A percentile compares a stretch with the other conserved stretches of the same genome.
Evolutionary conservation across 2,888 invertebrate genomes (phyloP).

Genomic region (Petrolisthes cinctipes): DNA sequence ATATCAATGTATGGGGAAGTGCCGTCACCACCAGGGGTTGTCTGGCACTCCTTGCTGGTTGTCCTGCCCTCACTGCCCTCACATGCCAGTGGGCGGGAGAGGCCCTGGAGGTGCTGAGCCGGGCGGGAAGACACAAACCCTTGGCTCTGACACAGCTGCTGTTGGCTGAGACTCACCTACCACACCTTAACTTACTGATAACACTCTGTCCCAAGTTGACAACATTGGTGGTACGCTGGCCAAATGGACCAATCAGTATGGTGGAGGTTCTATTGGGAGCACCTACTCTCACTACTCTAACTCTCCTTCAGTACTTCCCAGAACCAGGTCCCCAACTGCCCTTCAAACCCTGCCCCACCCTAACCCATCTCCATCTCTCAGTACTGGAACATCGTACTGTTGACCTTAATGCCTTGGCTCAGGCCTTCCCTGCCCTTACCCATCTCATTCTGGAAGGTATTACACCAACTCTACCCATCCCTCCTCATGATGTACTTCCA

Average conservation of each 20-base stretch:
- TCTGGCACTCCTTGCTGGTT: constrained; percentile 33
- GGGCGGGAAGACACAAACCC: constrained; percentile 20
- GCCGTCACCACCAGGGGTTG: constrained; percentile 54
- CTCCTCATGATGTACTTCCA: background rate
- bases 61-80: constrained; percentile 33
- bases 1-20: constrained; percentile 51
- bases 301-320: constrained; percentile 45
- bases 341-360: constrained; percentile 8
- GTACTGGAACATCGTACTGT: constrained; percentile 41
- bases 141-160: constrained; percentile 46
- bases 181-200: constrained; percentile 25
- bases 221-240: constrained; percentile 46
- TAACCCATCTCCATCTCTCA: constrained; percentile 53
- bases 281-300: constrained; percentile 45
- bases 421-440: constrained; percentile 41
- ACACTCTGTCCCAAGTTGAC: constrained; percentile 38
- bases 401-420: constrained; percentile 25
- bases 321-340: constrained; percentile 24
- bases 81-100: constrained; percentile 55
- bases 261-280: constrained; percentile 12
- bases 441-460: constrained; percentile 46
- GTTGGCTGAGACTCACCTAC: constrained; percentile 40
- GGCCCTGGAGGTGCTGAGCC: constrained; percentile 41
- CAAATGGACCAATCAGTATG: constrained; percentile 34
- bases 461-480: constrained; percentile 36